Evolutionary conservation across 2,888 invertebrate genomes (phyloP), one percentile per base, ranked within the genome.

Genomic region (Dicranocentrus wangi): DNA sequence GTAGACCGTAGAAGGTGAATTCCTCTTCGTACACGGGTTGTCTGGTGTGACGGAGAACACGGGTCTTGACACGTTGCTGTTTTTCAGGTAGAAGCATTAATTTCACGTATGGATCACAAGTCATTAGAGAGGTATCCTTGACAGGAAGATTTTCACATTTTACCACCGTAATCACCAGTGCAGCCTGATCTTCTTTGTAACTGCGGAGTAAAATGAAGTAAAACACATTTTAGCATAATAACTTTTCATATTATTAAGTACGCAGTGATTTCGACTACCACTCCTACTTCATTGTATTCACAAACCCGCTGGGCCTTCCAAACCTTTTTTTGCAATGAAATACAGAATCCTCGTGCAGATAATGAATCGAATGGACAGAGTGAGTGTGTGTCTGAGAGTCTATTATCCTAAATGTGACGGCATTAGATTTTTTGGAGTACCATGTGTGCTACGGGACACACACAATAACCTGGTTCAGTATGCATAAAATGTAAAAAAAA

Each of bases 1-100:
- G 93, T 87, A 97, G 92, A 73, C 98, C 98, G 88, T 98, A 99
- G 91, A 99, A 99, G 0, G 98, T 99, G 89, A 99, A 99, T 89
- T 98, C 98, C 90, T 99, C 99, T 88, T 99, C 98, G 89, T 98
- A 99, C 1, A 96, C 94, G 0, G 99, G 99, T 90, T 96, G 96
- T 71, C 95, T 92, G 60, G 99, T 98, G 89, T 98, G 98, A 85
- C 98, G 93, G 47, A 99, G 93, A 8, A 99, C 98, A 78, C 98
- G 92, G 82, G 98, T 98, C 90, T 98, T 98, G 75, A 97, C 98
- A 89, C 97, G 97, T 89, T 98, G 98, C 88, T 97, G 96, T 89
- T 98, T 98, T 88, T 99, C 99, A 0, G 99, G 99, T 85, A 99
- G 90, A 47, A 99, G 91, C 89, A 98, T 99, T 76, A 99, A 92